Evolutionary conservation across 1,140 invertebrate genomes (phyloP), one percentile per base, ranked within the genome.

Genomic region (Telenomus remus): DNA sequence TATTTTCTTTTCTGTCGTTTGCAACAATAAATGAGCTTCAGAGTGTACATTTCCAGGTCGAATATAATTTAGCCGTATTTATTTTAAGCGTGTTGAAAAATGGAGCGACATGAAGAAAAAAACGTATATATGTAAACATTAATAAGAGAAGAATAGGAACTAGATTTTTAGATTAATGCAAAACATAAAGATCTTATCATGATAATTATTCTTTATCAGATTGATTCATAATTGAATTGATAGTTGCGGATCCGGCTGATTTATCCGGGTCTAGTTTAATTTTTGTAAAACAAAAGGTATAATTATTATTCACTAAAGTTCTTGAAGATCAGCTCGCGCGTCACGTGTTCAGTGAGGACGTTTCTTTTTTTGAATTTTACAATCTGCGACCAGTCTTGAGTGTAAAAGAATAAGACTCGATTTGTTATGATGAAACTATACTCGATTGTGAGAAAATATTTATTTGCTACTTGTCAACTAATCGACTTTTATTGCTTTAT

Each of bases 81-180:
- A 80, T 64, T 57, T 79, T 73, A 79, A 57, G 74, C 64, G 71
- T 79, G 69, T 77, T 68, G 69, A 75, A 56, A 54, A 54, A 71
- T 66, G 75, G 63, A 51, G 68, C 42, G 61, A 72, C 75, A 69
- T 76, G 68, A 63, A n/a, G n/a, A n/a, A n/a, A n/a, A 27, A 37
- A 65, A 72, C 61, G 51, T 72, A 76, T 65, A 70, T 39, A 66
- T 76, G 61, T 70, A 61, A 51, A 53, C 56, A 76, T 65, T 61
- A 60, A 51, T 69, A 80, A 63, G 70, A 77, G 64, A 35, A 37
- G 56, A 60, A 78, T 63, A 78, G 68, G 63, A 71, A 75, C 70
- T 81, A 79, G 76, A 81, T 79, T 80, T 81, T 77, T 81, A 82
- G 81, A 78, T 46, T 71, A 69, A 65, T 44, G 68, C 60, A 50